Evolutionary conservation across 1,140 invertebrate genomes (phyloP), one percentile per base, ranked within the genome.

Genomic region (Pogonomyrmex californicus): DNA sequence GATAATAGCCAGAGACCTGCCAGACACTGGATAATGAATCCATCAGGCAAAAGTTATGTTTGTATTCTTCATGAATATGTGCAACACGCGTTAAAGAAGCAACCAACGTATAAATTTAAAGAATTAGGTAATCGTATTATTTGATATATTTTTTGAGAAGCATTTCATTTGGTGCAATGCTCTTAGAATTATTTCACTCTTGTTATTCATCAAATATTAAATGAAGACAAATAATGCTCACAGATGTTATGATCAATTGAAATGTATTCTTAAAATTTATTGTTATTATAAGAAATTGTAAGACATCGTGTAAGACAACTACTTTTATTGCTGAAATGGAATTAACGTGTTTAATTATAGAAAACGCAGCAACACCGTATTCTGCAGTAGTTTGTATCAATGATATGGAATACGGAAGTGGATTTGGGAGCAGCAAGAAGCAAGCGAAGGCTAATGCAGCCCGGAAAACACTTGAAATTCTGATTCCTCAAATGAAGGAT

Each of bases 41-140:
- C 98, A 36, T 98, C 98, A 92, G 98, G 98, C n/a, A 98, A 98
- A 94, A 98, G 98, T 91, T 99, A 98, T 93, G 98, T 99, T n/a
- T 99, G 98, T 92, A 99, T 99, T 93, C 96, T 99, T 75, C 99
- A 99, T 93, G 99, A 99, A 95, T 99, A 99, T 96, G 98, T 99
- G 41, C 98, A 99, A 90, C 98, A 99, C 93, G 98, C 98, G 10
- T 95, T 99, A 73, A 98, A 98, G 94, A 98, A 98, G 81, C 98
- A 99, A 92, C 99, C 99, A 4, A 97, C 97, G 9, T 99, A 99
- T 95, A 97, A 98, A 93, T 99, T 99, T 94, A 98, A 98, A 93
- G 98, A 99, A 96, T 96, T 99, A 90, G 97, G 97, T 97, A 94
- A 66, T 66, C 95, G 95, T 41, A 91, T 66, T 41, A 65, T n/a